phyloP scores from a whole-genome alignment of 2,888 invertebrate species.

The Platycnemis pennipes region DNA sequence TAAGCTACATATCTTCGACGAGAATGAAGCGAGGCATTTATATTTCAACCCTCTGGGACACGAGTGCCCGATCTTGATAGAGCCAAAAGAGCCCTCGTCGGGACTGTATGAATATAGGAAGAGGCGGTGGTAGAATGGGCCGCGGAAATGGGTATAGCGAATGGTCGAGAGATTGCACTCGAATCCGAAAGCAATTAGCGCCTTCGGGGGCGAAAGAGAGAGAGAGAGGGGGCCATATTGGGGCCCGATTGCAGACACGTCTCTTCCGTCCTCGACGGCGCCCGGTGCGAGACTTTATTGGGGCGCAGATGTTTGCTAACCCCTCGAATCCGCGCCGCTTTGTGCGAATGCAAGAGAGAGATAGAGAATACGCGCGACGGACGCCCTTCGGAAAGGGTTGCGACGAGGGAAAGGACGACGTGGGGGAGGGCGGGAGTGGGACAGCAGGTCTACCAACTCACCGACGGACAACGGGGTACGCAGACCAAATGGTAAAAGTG shows the following conservation, averaged over 20 bases:
- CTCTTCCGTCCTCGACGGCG: not conserved
- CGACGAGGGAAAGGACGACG: not conserved
- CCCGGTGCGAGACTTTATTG: not conserved
- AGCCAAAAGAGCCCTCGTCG: too few species aligned
- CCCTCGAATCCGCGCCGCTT: not conserved
- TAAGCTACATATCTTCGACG: too few species aligned
- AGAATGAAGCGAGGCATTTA: too few species aligned
- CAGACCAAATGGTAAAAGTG: too few species aligned
- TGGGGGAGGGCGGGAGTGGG: not conserved
- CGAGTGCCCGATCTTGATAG: too few species aligned
- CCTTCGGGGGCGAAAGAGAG: not conserved
- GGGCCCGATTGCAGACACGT: not conserved
- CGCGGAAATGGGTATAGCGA: not conserved
- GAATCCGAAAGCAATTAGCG: slow-evolving; percentile 30
- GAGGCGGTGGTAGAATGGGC: not conserved
- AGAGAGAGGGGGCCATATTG: not conserved
- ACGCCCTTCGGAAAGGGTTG: not conserved
- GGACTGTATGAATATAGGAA: not conserved
- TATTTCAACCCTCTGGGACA: too few species aligned
- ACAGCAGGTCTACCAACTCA: not conserved
- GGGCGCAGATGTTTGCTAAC: slow-evolving; percentile 21
- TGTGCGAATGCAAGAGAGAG: slow-evolving; percentile 12
- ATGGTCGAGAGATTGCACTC: not conserved
- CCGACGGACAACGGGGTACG: not conserved
- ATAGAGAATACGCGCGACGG: not conserved